Evolutionary conservation across 2,797 vertebrate species (phyloP).

Genomic region (Rallus crepitans): DNA sequence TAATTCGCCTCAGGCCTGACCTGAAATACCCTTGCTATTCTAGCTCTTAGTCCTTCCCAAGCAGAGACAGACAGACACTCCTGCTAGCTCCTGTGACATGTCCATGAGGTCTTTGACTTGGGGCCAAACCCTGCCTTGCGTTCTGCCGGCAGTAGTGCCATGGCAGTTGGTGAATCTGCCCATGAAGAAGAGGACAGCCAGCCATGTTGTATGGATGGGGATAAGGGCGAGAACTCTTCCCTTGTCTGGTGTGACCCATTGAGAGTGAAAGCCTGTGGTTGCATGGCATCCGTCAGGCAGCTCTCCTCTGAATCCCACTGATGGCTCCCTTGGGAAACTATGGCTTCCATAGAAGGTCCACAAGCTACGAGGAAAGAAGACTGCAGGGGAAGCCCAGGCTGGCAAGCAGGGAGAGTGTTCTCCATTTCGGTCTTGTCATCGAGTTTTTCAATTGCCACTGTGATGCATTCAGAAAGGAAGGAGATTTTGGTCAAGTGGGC

Average conservation of each 20-base stretch:
- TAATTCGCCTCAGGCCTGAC: conserved; percentile 71
- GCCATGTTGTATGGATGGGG: neutral
- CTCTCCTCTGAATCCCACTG: neutral
- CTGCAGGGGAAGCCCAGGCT: neutral
- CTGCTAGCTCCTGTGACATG: neutral
- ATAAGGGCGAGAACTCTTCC: neutral
- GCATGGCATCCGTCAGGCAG: fast-evolving
- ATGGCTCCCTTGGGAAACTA: neutral
- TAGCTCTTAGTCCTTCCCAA: conserved; percentile 13
- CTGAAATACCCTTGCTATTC: conserved; percentile 68
- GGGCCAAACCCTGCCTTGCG: neutral
- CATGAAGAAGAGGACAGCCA: neutral
- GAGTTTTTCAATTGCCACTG: neutral
- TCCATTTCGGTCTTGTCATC: neutral
- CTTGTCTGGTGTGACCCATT: neutral
- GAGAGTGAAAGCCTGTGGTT: fast-evolving
- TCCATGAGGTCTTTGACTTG: neutral
- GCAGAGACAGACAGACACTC: neutral
- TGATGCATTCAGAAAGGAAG: neutral
- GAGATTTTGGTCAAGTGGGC: neutral
- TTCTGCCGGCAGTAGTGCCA: neutral
- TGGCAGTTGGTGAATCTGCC: neutral
- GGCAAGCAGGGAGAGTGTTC: fast-evolving
- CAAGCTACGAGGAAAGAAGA: neutral
- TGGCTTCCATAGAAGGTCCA: neutral